phyloP scores from a whole-genome alignment of 2,888 invertebrate species.

The Melieria picta region DNA sequence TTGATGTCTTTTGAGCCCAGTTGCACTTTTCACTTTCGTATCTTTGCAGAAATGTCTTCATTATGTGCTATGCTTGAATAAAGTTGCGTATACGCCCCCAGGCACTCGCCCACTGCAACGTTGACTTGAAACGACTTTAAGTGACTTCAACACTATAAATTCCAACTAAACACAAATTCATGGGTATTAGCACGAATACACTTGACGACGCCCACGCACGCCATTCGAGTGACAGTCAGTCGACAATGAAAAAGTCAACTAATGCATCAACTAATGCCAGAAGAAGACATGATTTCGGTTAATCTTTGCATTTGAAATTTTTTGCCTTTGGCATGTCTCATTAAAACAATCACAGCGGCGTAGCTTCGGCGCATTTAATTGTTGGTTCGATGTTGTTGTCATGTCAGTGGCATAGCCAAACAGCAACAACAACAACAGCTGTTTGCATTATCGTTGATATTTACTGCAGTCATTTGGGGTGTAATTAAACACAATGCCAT shows the following conservation, averaged over 20 bases:
- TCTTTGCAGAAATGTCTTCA: neutral
- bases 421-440: neutral
- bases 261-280: too few relatives aligned
- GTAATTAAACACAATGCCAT: neutral
- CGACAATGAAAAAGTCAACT: too few relatives aligned
- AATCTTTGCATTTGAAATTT: neutral
- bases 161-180: too few relatives aligned
- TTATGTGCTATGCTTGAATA: conserved; percentile 1
- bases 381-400: neutral
- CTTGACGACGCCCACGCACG: too few relatives aligned
- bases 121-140: too few relatives aligned
- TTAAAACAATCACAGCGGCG: neutral
- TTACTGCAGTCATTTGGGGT: neutral
- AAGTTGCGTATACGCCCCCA: conserved; percentile 6
- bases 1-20: neutral
- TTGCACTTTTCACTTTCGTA: neutral
- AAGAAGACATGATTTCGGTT: too few relatives aligned
- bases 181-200: too few relatives aligned
- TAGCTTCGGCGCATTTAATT: neutral
- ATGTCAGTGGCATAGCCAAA: neutral
- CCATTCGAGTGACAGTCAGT: too few relatives aligned
- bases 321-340: neutral
- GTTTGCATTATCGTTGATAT: neutral
- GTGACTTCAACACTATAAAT: too few relatives aligned
- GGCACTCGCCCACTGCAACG: neutral